Conservation (phyloP, 2,888 invertebrate genomes). For the Eupithecia insigniata region DNA sequence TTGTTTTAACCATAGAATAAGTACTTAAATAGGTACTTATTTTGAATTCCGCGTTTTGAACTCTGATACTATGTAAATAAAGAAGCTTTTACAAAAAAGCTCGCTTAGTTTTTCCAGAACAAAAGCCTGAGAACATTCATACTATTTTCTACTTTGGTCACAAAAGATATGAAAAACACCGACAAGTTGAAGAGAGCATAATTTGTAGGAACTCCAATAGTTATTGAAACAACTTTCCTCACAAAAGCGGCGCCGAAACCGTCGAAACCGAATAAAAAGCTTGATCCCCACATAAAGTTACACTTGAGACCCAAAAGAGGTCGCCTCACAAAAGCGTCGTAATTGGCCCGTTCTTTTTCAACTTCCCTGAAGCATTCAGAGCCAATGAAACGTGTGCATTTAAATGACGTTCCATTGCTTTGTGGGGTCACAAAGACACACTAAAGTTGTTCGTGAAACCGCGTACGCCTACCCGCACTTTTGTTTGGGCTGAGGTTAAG, state of each 20-base stretch:
- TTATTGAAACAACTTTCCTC: slow-evolving; percentile 39
- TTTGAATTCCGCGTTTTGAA: neutral
- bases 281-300: slow-evolving; percentile 77
- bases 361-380: slow-evolving; percentile 83
- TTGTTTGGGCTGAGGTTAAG: slow-evolving; percentile 65
- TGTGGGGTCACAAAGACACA: slow-evolving; percentile 83
- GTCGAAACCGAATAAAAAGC: slow-evolving; percentile 69
- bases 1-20: neutral
- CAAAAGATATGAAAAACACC: slow-evolving; percentile 14
- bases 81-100: neutral
- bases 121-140: neutral
- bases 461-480: slow-evolving; percentile 67
- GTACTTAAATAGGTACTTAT: neutral
- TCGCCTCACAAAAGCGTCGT: slow-evolving; percentile 81
- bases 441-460: slow-evolving; percentile 80
- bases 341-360: slow-evolving; percentile 84
- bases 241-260: slow-evolving; percentile 41
- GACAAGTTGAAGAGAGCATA: slow-evolving; percentile 23
- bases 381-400: slow-evolving; percentile 85
- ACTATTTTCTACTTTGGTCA: neutral
- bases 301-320: slow-evolving; percentile 80
- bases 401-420: slow-evolving; percentile 83
- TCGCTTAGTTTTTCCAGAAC: neutral
- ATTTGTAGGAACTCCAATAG: slow-evolving; percentile 24
- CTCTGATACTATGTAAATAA: neutral